These are phyloP conservation scores for Ataeniobius toweri DNA, from an alignment of 2,797 vertebrate genomes.

Conservation along the genomic window DNA sequence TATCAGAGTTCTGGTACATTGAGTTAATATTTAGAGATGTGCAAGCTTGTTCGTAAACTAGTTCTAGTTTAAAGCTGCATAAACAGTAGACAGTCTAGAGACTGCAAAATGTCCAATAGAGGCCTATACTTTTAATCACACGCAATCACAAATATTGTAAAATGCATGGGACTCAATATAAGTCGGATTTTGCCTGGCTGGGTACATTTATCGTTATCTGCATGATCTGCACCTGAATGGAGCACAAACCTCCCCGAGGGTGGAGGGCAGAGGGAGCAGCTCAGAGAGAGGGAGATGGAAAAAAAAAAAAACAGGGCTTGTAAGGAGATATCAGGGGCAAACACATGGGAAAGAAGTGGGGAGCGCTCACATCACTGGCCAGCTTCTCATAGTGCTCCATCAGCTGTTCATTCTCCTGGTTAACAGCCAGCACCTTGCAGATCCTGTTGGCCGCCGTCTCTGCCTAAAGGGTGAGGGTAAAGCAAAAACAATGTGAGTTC, in stretches of 20 bases:
- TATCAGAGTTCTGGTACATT: not conserved
- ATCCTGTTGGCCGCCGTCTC: slow-evolving; percentile 98
- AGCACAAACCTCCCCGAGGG: slow-evolving; percentile 53
- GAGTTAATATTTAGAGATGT: not conserved
- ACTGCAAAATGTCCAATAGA: not conserved
- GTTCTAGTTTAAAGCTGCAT: not conserved
- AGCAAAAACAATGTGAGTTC: slow-evolving; percentile 32
- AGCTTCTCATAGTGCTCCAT: slow-evolving; percentile 99
- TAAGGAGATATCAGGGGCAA: slow-evolving; percentile 35
- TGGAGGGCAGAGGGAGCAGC: slow-evolving; percentile 19
- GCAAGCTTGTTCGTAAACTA: not conserved
- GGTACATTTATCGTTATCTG: not conserved
- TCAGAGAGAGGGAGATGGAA: slow-evolving; percentile 10
- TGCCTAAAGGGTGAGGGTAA: slow-evolving; percentile 79
- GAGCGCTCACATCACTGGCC: slow-evolving; percentile 93
- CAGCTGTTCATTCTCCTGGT: slow-evolving; percentile 98
- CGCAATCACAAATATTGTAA: not conserved
- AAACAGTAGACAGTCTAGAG: not conserved
- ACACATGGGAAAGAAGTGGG: slow-evolving; percentile 30
- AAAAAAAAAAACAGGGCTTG: not conserved
- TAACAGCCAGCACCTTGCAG: slow-evolving; percentile 98
- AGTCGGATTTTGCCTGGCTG: not conserved
- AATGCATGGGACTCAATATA: not conserved
- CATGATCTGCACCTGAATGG: slow-evolving; percentile 11
- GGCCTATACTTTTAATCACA: not conserved